Percentiles rank a stretch among this genome's conserved stretches.
Evolutionary conservation across 2,888 invertebrate species (phyloP).

Genomic region (Ormyrus rosae): DNA sequence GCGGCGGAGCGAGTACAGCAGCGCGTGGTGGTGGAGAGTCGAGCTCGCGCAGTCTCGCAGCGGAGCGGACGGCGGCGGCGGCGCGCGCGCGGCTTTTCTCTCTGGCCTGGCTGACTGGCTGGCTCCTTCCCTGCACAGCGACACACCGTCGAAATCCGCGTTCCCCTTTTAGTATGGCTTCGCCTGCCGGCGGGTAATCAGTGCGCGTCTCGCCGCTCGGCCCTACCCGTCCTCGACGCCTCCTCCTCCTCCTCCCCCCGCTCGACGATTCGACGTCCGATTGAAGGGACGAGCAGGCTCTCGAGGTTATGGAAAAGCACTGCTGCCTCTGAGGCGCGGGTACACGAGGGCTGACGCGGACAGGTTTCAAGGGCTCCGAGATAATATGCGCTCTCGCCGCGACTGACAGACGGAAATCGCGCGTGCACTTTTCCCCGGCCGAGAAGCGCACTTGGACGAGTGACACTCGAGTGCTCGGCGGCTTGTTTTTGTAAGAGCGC

Average conservation of each 20-base stretch:
- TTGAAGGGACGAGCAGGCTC: not conserved
- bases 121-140: not conserved
- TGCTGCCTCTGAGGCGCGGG: no score
- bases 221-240: not conserved
- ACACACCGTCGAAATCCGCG: conserved; percentile 2
- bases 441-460: no score
- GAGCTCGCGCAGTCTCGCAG: not conserved
- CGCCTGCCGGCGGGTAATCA: conserved; percentile 49
- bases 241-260: not conserved
- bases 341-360: no score
- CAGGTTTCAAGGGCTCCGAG: no score
- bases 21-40: no score
- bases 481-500: no score
- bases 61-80: not conserved
- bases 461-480: no score
- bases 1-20: not conserved
- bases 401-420: no score
- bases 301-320: no score
- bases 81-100: not conserved
- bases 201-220: conserved; percentile 20
- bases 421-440: no score
- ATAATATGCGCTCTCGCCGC: no score
- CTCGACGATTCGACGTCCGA: not conserved
- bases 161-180: conserved; percentile 51
- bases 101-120: not conserved